Evolutionary conservation across 2,113 vertebrate species (phyloP).

Genomic region (Columba livia): DNA sequence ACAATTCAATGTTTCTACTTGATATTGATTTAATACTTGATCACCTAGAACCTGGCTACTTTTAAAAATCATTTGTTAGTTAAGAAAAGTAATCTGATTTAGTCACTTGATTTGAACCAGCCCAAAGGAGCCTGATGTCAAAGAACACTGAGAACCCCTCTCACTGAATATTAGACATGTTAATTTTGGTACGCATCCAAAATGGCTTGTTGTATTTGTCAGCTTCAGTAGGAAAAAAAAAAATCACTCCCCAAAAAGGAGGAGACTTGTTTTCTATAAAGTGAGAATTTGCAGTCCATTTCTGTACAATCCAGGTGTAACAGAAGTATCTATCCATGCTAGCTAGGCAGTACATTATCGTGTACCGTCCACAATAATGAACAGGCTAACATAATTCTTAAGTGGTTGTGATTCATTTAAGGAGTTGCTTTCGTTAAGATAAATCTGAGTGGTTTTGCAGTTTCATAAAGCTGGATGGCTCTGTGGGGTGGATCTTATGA

Average conservation of each 20-base stretch:
- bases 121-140: not conserved
- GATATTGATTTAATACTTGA: not conserved
- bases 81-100: not conserved
- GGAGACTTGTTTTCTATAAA: not conserved
- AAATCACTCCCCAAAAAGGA: not conserved
- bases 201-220: not conserved
- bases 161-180: too few species aligned
- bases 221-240: not conserved
- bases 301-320: not conserved
- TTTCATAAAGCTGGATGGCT: not conserved
- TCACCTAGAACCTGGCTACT: not conserved
- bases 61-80: not conserved
- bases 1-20: not conserved
- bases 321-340: not conserved
- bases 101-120: not conserved
- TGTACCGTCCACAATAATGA: not conserved
- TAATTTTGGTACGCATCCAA: not conserved
- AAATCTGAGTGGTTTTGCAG: not conserved
- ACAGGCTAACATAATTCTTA: not conserved
- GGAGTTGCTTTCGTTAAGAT: not conserved
- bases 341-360: not conserved
- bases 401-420: not conserved
- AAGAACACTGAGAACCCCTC: not conserved
- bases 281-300: not conserved
- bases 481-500: not conserved